Conservation (phyloP, 2,797 vertebrate species). For the Allobates femoralis region DNA sequence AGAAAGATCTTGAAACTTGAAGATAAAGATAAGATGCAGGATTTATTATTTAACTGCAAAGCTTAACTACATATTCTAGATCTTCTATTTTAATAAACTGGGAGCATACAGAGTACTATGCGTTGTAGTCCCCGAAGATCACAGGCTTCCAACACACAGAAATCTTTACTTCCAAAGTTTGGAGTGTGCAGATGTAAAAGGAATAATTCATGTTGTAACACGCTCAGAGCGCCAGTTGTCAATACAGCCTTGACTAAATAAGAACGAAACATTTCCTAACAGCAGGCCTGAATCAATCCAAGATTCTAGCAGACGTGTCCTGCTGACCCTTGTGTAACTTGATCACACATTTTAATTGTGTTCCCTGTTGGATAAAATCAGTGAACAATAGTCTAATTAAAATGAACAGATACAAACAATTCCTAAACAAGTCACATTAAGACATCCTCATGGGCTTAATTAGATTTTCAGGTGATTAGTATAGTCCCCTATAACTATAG, state of each 20-base stretch:
- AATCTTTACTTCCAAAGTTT: constrained; percentile 12
- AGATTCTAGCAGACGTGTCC: not conserved
- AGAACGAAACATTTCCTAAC: constrained; percentile 22
- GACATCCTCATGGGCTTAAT: not conserved
- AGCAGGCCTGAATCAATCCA: constrained; percentile 30
- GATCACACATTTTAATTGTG: constrained; percentile 42
- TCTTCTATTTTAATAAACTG: not conserved
- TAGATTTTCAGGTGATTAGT: not conserved
- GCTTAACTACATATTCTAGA: not conserved
- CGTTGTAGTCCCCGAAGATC: not conserved
- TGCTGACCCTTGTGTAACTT: constrained; percentile 15
- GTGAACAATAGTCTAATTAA: constrained; percentile 8
- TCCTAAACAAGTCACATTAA: not conserved
- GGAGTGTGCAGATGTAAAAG: constrained; percentile 2
- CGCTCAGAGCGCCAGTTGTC: constrained; percentile 15
- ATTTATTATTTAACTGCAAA: not conserved
- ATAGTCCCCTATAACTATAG: not conserved
- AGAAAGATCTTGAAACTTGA: not conserved
- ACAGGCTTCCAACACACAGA: not conserved
- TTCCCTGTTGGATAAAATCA: constrained; percentile 27
- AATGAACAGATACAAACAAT: constrained; percentile 6
- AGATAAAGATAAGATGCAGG: not conserved
- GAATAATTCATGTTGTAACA: constrained; percentile 39
- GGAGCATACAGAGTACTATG: not conserved
- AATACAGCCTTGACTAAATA: constrained; percentile 31